These are phyloP conservation scores for Semnornis frantzii DNA, from an alignment of 2,113 vertebrate genomes.

Conservation along the genomic window DNA sequence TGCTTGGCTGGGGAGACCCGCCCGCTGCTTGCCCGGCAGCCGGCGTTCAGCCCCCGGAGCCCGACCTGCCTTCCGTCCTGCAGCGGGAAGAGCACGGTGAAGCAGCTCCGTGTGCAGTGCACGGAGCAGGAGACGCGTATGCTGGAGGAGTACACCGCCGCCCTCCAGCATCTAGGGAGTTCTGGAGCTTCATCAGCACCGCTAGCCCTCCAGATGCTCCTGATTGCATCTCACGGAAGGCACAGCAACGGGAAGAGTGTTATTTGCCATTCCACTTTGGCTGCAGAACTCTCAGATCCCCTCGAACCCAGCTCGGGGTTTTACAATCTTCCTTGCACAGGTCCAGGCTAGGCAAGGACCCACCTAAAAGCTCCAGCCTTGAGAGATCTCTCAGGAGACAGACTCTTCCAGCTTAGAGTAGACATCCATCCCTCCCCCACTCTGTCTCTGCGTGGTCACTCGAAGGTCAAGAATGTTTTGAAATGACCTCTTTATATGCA, in stretches of 20 bases:
- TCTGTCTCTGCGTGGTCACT: not conserved
- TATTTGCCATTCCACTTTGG: not conserved
- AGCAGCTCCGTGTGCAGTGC: not conserved
- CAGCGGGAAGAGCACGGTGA: not conserved
- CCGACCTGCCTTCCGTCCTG: not conserved
- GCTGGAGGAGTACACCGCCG: not conserved
- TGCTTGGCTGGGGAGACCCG: constrained; percentile 61
- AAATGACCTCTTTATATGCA: not conserved
- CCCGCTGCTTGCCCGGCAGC: not conserved
- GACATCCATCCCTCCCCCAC: not conserved
- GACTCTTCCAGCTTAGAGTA: not conserved
- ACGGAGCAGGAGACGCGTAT: not conserved
- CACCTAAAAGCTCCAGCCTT: not conserved
- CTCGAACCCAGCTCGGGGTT: not conserved
- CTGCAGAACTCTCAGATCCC: not conserved
- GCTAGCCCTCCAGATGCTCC: not conserved
- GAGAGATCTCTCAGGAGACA: not conserved
- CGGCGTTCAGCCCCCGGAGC: not conserved
- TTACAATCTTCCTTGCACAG: not conserved
- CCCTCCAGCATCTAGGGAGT: not conserved
- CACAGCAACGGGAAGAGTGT: not conserved
- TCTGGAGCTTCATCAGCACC: not conserved
- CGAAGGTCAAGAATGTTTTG: not conserved
- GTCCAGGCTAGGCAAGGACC: not conserved
- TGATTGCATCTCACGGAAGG: not conserved